Evolutionary conservation across 1,140 invertebrate genomes (phyloP), one percentile per base, ranked within the genome.

Genomic region (Drosophila erecta): DNA sequence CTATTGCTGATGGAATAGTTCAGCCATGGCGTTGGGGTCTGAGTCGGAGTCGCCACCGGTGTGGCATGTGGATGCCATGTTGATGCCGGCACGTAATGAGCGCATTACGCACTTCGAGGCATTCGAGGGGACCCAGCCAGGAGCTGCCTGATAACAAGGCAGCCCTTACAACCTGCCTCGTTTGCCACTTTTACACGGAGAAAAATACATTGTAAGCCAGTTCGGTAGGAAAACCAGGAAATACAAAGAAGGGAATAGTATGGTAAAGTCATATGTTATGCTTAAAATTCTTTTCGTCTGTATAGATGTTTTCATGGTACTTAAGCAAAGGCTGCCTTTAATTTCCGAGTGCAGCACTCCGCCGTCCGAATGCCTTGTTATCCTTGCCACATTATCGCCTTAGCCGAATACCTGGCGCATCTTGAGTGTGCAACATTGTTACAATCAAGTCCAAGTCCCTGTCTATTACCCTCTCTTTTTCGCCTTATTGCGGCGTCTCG

Each of bases 321-420:
- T 22, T 22, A 3, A 22, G 2, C 3, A 22, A 22, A 7, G 8
- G 27, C 7, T 30, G 27, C 27, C 27, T 30, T 30, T 30, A 30
- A 30, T 8, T 30, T 30, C 0, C 30, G 30, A 44, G 66, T 56
- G 64, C 33, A 41, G 27, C 12, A 20, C 41, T 56, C 33, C 27
- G 43, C 40, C 33, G 62, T 73, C 59, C 69, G 49, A 70, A 57
- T 71, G 66, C 40, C 79, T 87, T 76, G 84, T 87, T 87, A 89
- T 87, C 84, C 84, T 89, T 87, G 84, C 83, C 84, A 83, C 84
- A 89, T 87, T 87, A 87, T 84, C 84, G 84, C 84, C 84, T 89
- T 76, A 87, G 79, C 83, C 83, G 46, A 81, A 87, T 86, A 75
- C 83, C 78, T 72, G 58, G 78, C 83, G 83, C 78, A 58, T 81